Evolutionary conservation across 2,797 vertebrate species (phyloP), one percentile per base, ranked within the genome.

Genomic region (Amblyraja radiata): DNA sequence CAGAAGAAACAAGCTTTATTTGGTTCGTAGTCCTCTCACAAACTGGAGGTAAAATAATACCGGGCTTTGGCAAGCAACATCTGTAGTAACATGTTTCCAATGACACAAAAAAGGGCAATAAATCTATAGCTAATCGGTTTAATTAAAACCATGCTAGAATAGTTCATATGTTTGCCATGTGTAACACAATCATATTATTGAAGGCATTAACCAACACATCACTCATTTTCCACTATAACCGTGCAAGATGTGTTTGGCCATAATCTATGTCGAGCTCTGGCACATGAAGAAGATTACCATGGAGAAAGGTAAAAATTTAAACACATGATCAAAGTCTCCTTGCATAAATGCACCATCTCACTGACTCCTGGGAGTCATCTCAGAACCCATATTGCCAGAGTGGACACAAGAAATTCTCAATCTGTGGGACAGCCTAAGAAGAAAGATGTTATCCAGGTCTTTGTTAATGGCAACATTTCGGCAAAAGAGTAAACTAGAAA

Each of bases 101-200:
- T 86, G n/a, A 32, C 28, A 18, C 61, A 65, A 32, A 88, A 88
- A 88, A 88, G 84, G 61, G 25, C 61, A 88, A 86, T n/a, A 63
- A 86, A 88, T 65, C 14, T 32, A 39, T 18, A 58, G 83, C 4
- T n/a, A 86, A 63, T 32, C 11, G 13, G 13, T 65, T 88, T 65
- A 88, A 88, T 88, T 65, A 65, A 18, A 61, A 16, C 28, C 84
- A 88, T 63, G 58, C 28, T 2, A 88, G 28, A 63, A 32, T 25
- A 86, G 13, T n/a, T 86, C 11, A 86, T 63, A 0, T 63, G n/a
- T 65, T 32, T 65, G 58, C 16, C 65, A 65, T 21, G 84, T 65
- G 58, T 36, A 32, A 14, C n/a, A 65, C 65, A 88, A 65, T 65
- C 28, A 65, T 65, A 65, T 65, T 7, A 65, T 65, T 65, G 84